Evolutionary conservation across 2,113 vertebrate genomes (phyloP), one percentile per base, ranked within the genome.

Genomic region (Lamprotornis superbus): DNA sequence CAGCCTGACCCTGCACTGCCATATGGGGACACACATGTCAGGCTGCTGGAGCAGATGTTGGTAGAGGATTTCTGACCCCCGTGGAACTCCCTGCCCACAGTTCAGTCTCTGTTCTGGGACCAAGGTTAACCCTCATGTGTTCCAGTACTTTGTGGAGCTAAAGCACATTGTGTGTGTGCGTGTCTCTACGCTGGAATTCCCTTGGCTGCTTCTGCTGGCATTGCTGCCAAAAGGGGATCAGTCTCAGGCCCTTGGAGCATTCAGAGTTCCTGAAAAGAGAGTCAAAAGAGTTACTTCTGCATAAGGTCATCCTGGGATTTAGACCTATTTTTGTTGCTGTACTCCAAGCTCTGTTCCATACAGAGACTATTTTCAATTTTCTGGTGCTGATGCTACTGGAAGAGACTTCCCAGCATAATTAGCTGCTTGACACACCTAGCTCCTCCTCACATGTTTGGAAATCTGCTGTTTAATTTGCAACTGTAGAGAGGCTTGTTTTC

Each of bases 401-500:
- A 82, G 57, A 78, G 73, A 52, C 61, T 82, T 88, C 18, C 46
- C 50, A 65, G 39, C 5, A 33, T 93, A 94, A 94, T 83, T 69
- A 86, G 37, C 46, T 85, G 53, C 37, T 77, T 61, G 61, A 65
- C 0, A 0, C 55, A 76, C 89, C 89, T 91, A 79, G 21, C 23
- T 94, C 21, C 77, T 89, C 71, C 91, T 95, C 87, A 57, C n/a
- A 6, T n/a, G n/a, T 53, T 83, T 95, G 89, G 82, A 97, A 95
- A 77, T 61, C 42, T 91, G 57, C 70, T 81, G 33, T 84, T 87
- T 71, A 49, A 95, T 80, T 91, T 95, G 50, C 63, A 87, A 7
- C 30, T 30, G 8, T 24, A 53, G 61, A 91, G 39, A 55, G 37
- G 14, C 28, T 89, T 96, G 69, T 92, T 94, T 87, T 71, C 57